Evolutionary conservation across 2,113 vertebrate genomes (phyloP).

Genomic region (Garra rufa): DNA sequence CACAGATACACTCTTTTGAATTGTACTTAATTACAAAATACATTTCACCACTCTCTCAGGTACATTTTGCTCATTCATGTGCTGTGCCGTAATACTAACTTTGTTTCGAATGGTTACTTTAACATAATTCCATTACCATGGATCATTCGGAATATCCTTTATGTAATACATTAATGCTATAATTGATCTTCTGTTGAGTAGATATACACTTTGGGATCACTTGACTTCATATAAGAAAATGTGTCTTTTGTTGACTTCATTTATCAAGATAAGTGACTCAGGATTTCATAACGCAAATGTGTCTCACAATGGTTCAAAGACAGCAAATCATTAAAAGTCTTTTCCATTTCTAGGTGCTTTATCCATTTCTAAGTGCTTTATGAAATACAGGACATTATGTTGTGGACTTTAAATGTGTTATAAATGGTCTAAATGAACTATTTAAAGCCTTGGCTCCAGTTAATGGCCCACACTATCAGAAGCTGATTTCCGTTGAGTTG

Average conservation of each 20-base stretch:
- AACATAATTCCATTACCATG: constrained; percentile 63
- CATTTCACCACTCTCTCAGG: constrained; percentile 50
- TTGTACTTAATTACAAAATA: constrained; percentile 69
- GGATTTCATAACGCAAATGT: background rate
- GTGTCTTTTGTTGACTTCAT: constrained; percentile 1
- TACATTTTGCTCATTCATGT: constrained; percentile 58
- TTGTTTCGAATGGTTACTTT: constrained; percentile 62
- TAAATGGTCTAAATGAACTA: constrained; percentile 16
- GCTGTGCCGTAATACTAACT: constrained; percentile 63
- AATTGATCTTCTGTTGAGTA: constrained; percentile 11
- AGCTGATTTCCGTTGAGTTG: background rate
- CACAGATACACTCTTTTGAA: constrained; percentile 49
- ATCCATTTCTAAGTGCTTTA: constrained; percentile 12
- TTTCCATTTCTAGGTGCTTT: background rate
- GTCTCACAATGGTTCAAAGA: constrained; percentile 3
- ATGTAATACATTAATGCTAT: constrained; percentile 15
- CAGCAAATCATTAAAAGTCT: constrained; percentile 1
- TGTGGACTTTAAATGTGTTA: constrained; percentile 6
- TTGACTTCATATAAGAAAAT: background rate
- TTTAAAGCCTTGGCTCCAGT: background rate
- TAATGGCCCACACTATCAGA: constrained; percentile 5
- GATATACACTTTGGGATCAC: constrained; percentile 17
- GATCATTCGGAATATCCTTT: constrained; percentile 45
- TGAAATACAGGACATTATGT: background rate
- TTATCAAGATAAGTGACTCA: constrained; percentile 14